phyloP scores from a whole-genome alignment of 35 echinoderm and acorn worm genomes.

The Diadema setosum region DNA sequence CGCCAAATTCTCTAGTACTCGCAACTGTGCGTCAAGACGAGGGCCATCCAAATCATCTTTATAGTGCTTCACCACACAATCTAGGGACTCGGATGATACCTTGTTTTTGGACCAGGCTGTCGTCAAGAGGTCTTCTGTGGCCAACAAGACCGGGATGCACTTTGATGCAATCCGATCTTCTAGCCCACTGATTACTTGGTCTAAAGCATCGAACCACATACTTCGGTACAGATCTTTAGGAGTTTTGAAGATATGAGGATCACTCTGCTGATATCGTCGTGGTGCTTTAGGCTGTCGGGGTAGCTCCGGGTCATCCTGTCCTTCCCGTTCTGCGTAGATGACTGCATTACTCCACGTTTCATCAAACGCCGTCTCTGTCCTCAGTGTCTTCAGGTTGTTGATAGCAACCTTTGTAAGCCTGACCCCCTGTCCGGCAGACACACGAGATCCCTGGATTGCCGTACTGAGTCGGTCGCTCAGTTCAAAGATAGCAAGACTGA shows the following conservation, averaged over 20 bases:
- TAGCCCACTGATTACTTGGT: neutral
- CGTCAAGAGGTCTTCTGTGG: constrained; percentile 2
- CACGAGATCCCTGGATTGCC: constrained; percentile 1
- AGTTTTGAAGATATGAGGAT: constrained; percentile 4
- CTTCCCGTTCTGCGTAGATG: neutral
- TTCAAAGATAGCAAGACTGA: constrained; percentile 10
- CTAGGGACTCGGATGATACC: neutral
- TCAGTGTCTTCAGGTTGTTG: neutral
- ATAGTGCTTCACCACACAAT: constrained; percentile 9
- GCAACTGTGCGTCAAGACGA: neutral
- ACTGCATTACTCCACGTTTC: neutral
- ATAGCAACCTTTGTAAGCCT: neutral
- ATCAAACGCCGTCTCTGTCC: neutral
- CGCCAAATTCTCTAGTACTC: neutral
- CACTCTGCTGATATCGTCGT: neutral
- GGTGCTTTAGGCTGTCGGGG: constrained; percentile 2
- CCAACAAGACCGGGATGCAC: constrained; percentile 1
- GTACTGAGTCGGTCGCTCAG: constrained; percentile 7
- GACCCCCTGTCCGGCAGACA: neutral
- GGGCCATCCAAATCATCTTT: neutral
- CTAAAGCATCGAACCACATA: neutral
- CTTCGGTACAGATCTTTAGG: constrained; percentile 8
- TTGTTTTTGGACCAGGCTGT: neutral
- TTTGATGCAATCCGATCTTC: neutral
- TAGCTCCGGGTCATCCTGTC: neutral